Base-by-base conservation (phyloP, 2,888 invertebrate genomes). In the Reticulitermes lucifugus region DNA sequence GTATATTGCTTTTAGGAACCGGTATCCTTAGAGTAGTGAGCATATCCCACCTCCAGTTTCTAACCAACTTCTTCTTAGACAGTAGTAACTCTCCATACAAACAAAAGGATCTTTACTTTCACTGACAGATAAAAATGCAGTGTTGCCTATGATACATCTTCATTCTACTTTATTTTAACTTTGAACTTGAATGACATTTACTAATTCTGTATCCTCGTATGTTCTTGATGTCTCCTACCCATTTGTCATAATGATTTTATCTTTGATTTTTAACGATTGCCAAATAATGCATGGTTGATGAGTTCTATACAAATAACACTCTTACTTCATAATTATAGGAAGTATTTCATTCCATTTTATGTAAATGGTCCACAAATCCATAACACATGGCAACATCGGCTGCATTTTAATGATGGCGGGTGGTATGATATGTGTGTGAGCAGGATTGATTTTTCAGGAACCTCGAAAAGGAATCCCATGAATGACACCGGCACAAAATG, bases 331-430 rank as follows among this genome's bases (percentile, higher is more conserved):
- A 43, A 77, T 46, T 46, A 77, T 77, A 77, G 77, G n/a, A 77
- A 77, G 77, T 77, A 77, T 77, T 77, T 77, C 77, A 51, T 65
- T 65, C 55, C 55, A 55, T 55, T 55, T 14, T 41, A 73, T 73
- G 5, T 46, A 46, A 46, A 21, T 83, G 84, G 90, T 90, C 90
- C 90, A 90, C 88, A 90, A 91, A 91, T 91, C 90, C 90, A 91
- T 91, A 90, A 91, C 90, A 90, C 90, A 88, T 89, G 89, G 88
- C 87, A 86, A 86, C 85, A 86, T 86, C 55, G 59, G 75, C 84
- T 86, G 85, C 85, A 60, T 60, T 46, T n/a, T 79, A 75, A 83
- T 41, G 41, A 55, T 18, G 18, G 55, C 12, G 2, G 1, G 14
- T 59, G 43, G 3, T 51, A 73, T 35, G 35, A 43, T 83, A 59